Conservation (phyloP, 1,140 invertebrate species). For the Olivierus martensii region DNA sequence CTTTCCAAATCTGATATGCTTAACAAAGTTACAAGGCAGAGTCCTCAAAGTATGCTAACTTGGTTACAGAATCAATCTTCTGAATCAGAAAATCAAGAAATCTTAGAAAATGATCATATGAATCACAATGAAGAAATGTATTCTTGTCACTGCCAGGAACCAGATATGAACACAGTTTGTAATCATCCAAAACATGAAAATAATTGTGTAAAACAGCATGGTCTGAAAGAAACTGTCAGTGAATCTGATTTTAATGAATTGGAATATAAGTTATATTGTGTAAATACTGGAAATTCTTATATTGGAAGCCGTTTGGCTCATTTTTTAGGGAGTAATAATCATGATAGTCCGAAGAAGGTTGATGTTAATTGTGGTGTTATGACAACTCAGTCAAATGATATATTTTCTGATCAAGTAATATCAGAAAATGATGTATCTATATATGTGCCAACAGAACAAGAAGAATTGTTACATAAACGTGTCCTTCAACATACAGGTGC, state of each 20-base stretch:
- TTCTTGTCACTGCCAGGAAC: too few relatives aligned
- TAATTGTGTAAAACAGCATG: neutral
- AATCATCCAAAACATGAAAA: too few relatives aligned
- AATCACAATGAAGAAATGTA: too few relatives aligned
- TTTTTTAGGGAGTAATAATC: slow-evolving; percentile 16
- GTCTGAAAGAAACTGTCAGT: slow-evolving; percentile 16
- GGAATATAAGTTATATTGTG: slow-evolving; percentile 62
- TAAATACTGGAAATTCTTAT: slow-evolving; percentile 55
- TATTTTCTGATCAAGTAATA: too few relatives aligned
- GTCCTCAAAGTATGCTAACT: too few relatives aligned
- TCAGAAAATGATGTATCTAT: neutral
- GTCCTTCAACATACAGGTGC: slow-evolving; percentile 13
- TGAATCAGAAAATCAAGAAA: too few relatives aligned
- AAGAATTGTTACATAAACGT: slow-evolving; percentile 14
- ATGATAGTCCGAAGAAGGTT: slow-evolving; percentile 13
- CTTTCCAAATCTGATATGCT: too few relatives aligned
- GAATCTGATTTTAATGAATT: slow-evolving; percentile 48
- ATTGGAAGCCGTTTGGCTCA: slow-evolving; percentile 58
- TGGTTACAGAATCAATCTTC: too few relatives aligned
- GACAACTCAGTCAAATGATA: too few relatives aligned
- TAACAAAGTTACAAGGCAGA: too few relatives aligned
- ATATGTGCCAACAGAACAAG: slow-evolving; percentile 15
- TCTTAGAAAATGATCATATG: too few relatives aligned
- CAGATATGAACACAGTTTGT: too few relatives aligned
- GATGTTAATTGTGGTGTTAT: neutral